These are phyloP conservation scores for Tetramorium alpestre DNA, from an alignment of 1,140 invertebrate species.

Conservation along the genomic window DNA sequence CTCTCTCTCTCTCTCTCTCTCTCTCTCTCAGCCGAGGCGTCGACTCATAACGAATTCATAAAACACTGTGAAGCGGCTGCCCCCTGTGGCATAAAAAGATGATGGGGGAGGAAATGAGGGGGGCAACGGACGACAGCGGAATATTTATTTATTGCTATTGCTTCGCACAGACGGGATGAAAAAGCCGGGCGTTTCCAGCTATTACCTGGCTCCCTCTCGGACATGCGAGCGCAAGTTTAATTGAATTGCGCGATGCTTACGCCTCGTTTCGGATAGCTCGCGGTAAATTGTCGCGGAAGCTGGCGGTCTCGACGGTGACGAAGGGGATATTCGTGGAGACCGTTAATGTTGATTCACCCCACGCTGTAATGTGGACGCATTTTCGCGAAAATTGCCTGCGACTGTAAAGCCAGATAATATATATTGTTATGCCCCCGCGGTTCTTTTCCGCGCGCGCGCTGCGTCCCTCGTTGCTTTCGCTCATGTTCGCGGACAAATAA, in stretches of 20 bases:
- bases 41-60: conserved; percentile 77
- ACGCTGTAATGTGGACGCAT: neutral
- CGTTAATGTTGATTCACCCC: conserved; percentile 3
- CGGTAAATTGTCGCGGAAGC: conserved; percentile 69
- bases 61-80: conserved; percentile 62
- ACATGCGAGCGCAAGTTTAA: conserved; percentile 63
- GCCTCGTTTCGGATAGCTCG: conserved; percentile 62
- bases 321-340: conserved; percentile 30
- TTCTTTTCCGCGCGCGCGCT: neutral
- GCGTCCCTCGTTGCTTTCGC: no score
- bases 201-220: neutral
- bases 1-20: no score
- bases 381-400: conserved; percentile 5
- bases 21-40: conserved; percentile 55
- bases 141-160: conserved; percentile 71
- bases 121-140: conserved; percentile 29
- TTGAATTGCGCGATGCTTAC: conserved; percentile 72
- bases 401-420: conserved; percentile 4
- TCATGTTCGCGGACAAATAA: neutral
- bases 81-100: conserved; percentile 1
- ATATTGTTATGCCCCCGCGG: neutral
- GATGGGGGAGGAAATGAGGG: neutral
- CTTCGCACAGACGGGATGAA: neutral
- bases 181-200: conserved; percentile 2
- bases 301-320: conserved; percentile 56